phyloP scores from a whole-genome alignment of 2,888 invertebrate genomes.

The Neocrepidodera transversa region DNA sequence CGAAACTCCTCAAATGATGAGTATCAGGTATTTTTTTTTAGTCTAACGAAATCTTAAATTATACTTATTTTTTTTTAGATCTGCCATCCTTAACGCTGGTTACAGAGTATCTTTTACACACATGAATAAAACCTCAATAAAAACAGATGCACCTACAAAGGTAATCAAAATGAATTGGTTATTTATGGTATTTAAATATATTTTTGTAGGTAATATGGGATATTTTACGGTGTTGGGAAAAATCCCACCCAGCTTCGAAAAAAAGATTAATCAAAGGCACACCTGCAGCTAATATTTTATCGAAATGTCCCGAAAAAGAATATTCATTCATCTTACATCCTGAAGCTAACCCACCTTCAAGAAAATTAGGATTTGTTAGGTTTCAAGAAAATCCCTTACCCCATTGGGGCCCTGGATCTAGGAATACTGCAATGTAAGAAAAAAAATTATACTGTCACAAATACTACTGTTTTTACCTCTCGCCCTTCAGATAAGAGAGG shows the following conservation, averaged over 20 bases:
- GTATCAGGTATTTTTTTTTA: slow-evolving; percentile 66
- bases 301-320: slow-evolving; percentile 60
- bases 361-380: slow-evolving; percentile 74
- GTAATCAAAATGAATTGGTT: slow-evolving; percentile 38
- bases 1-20: slow-evolving; percentile 73
- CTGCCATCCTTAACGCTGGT: slow-evolving; percentile 88
- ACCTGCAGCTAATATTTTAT: slow-evolving; percentile 65
- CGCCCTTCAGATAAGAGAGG: too few relatives aligned
- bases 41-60: background rate
- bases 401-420: slow-evolving; percentile 91
- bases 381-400: slow-evolving; percentile 88
- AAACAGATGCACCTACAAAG: slow-evolving; percentile 87
- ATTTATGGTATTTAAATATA: background rate
- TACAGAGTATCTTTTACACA: slow-evolving; percentile 93
- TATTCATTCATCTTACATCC: slow-evolving; percentile 67
- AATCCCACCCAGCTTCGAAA: slow-evolving; percentile 70
- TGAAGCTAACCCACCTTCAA: slow-evolving; percentile 82
- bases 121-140: slow-evolving; percentile 84
- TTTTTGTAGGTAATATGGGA: slow-evolving; percentile 79
- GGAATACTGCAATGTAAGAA: slow-evolving; percentile 80
- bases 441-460: slow-evolving; percentile 45
- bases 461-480: too few relatives aligned
- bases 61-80: slow-evolving; percentile 65
- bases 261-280: slow-evolving; percentile 65
- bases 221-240: slow-evolving; percentile 83